Conservation (phyloP, 2,113 vertebrate genomes). For the Scortum barcoo region DNA sequence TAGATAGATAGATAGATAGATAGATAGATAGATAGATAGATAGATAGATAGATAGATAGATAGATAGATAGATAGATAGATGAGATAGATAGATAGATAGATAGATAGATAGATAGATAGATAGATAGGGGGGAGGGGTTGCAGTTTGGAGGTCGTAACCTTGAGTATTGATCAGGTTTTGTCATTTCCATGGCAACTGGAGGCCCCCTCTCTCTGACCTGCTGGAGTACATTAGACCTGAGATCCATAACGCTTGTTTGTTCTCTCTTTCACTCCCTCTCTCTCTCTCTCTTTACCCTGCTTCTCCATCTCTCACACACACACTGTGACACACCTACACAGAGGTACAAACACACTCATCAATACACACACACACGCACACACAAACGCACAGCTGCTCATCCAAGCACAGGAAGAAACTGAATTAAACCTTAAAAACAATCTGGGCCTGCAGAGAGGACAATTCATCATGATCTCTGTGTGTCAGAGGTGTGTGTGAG, state of each 20-base stretch:
- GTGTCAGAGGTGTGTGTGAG: constrained; percentile 83
- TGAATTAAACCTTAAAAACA: constrained; percentile 99
- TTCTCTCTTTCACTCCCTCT: constrained; percentile 54
- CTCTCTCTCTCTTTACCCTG: constrained; percentile 28
- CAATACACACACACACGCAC: constrained; percentile 75
- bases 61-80: constrained; percentile 33
- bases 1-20: constrained; percentile 3
- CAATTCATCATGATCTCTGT: constrained; percentile 98
- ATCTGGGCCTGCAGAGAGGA: constrained; percentile 95
- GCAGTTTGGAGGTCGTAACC: constrained; percentile 88
- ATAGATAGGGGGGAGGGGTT: constrained; percentile 52
- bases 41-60: constrained; percentile 28
- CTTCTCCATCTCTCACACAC: constrained; percentile 43
- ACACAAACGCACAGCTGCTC: constrained; percentile 87
- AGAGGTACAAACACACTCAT: constrained; percentile 69
- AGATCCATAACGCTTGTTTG: constrained; percentile 93
- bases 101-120: constrained; percentile 1
- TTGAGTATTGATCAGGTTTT: constrained; percentile 98
- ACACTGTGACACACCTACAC: constrained; percentile 66
- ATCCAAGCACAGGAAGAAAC: constrained; percentile 99
- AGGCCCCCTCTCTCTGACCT: constrained; percentile 92
- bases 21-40: constrained; percentile 20
- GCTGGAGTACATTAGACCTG: constrained; percentile 98
- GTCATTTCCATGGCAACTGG: constrained; percentile 97
- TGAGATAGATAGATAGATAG: constrained; percentile 42